Percentiles rank a stretch among this genome's conserved stretches.
Conservation (phyloP, 2,797 vertebrate species). For the Halcyon leucocephala region DNA sequence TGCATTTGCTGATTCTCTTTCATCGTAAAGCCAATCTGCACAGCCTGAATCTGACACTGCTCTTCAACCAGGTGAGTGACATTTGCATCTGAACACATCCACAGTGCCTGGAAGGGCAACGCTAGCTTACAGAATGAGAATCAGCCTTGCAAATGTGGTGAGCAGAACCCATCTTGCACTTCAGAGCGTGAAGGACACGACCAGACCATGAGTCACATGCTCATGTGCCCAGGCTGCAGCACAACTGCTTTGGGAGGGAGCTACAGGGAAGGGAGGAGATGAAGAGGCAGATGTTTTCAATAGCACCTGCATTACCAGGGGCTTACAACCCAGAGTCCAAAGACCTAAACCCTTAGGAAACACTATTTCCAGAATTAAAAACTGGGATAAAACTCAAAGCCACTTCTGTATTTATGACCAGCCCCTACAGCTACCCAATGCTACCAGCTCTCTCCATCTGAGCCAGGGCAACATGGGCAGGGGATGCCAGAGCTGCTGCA, state of each 20-base stretch:
- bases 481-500: not conserved
- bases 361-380: not conserved
- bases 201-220: not conserved
- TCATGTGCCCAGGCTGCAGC: not conserved
- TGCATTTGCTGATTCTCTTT: not conserved
- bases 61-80: not conserved
- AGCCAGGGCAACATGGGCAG: rapidly evolving
- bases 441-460: not conserved
- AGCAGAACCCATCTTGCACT: not conserved
- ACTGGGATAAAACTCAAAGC: not conserved
- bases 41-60: not conserved
- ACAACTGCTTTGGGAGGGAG: not conserved
- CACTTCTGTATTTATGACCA: not conserved
- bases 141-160: not conserved
- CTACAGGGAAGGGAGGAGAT: not conserved
- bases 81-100: not conserved
- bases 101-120: not conserved
- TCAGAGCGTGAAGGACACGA: not conserved
- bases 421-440: not conserved
- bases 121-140: not conserved
- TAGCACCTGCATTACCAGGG: rapidly evolving
- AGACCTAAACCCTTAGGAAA: not conserved
- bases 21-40: not conserved
- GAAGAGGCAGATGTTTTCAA: not conserved
- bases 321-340: not conserved